A percentile compares a stretch with the other conserved stretches of the same genome.
Conservation (phyloP, 2,797 vertebrate genomes). For the Poecilia wingei region DNA sequence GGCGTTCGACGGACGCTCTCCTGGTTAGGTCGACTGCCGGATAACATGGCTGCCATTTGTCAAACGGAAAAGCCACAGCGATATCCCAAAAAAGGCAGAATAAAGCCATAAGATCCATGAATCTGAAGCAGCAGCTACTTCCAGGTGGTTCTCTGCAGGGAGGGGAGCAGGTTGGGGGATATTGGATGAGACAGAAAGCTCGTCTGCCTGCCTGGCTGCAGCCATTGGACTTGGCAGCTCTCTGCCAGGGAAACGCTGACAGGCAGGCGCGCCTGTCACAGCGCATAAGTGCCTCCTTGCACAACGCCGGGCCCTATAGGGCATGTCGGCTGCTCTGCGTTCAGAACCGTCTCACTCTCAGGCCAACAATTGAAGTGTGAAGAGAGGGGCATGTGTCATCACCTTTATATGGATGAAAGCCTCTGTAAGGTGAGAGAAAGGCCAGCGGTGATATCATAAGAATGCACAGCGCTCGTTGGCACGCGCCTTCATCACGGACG, state of each 20-base stretch:
- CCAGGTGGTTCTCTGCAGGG: slow-evolving; percentile 69
- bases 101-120: slow-evolving; percentile 62
- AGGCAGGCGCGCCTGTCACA: slow-evolving; percentile 76
- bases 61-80: slow-evolving; percentile 48
- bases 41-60: slow-evolving; percentile 39
- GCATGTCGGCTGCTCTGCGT: slow-evolving; percentile 50
- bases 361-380: slow-evolving; percentile 37
- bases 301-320: slow-evolving; percentile 56
- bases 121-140: slow-evolving; percentile 70
- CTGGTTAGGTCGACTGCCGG: slow-evolving; percentile 41
- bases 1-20: slow-evolving; percentile 30
- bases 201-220: slow-evolving; percentile 71
- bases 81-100: slow-evolving; percentile 53
- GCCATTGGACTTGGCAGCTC: slow-evolving; percentile 79
- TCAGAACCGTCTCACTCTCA: slow-evolving; percentile 27
- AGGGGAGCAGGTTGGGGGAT: slow-evolving; percentile 62
- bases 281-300: slow-evolving; percentile 67
- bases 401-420: slow-evolving; percentile 50
- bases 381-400: slow-evolving; percentile 43
- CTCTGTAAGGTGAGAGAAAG: slow-evolving; percentile 54
- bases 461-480: slow-evolving; percentile 7
- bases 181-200: slow-evolving; percentile 78
- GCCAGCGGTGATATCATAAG: slow-evolving; percentile 27
- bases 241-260: slow-evolving; percentile 75
- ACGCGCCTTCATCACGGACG: not conserved